Evolutionary conservation across 2,797 vertebrate species (phyloP).

Genomic region (Chaunax sp.): DNA sequence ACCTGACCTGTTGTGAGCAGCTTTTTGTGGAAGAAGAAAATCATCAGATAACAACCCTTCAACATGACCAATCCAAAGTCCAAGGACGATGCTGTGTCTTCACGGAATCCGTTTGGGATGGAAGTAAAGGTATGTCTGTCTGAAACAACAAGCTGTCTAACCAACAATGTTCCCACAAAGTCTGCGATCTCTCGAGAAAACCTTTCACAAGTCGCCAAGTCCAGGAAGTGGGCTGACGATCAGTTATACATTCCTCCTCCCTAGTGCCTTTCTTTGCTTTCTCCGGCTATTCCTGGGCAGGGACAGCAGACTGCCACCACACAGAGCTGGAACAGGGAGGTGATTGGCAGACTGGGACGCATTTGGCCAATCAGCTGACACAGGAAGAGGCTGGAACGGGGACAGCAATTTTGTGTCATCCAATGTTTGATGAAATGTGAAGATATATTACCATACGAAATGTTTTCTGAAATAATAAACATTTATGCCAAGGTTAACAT

Average conservation of each 20-base stretch:
- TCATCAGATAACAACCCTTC: conserved; percentile 29
- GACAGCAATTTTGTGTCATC: neutral
- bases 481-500: too few species aligned
- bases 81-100: too few species aligned
- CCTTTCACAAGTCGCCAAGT: neutral
- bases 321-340: conserved; percentile 65
- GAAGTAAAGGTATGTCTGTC: neutral
- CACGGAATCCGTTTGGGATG: neutral
- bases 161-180: conserved; percentile 12
- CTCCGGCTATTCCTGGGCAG: conserved; percentile 22
- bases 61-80: conserved; percentile 50
- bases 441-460: too few species aligned
- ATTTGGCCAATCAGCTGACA: conserved; percentile 61
- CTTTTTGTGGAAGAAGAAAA: too few species aligned
- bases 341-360: conserved; percentile 37
- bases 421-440: conserved; percentile 24
- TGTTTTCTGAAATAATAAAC: neutral
- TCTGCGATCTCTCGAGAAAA: neutral
- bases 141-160: conserved; percentile 22
- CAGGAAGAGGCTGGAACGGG: conserved; percentile 4
- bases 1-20: conserved; percentile 40
- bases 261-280: neutral
- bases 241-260: conserved; percentile 16
- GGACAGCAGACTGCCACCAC: conserved; percentile 68
- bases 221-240: neutral